phyloP scores from a whole-genome alignment of 1,140 invertebrate genomes.

The Lepidurus apus region DNA sequence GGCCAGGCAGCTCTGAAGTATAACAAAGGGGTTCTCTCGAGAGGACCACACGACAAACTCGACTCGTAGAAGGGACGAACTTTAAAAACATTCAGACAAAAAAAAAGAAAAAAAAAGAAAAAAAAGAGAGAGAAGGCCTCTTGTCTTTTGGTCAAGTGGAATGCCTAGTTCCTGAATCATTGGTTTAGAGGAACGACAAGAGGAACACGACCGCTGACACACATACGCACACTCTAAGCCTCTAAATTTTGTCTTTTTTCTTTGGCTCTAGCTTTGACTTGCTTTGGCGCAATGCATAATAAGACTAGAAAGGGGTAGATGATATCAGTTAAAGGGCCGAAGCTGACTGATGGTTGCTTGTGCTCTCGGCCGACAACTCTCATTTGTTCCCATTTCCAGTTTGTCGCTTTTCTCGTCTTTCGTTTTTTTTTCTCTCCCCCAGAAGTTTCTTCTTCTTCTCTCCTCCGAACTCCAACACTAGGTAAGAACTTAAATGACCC shows the following conservation, averaged over 20 bases:
- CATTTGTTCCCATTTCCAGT: neutral
- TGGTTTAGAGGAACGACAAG: constrained; percentile 9
- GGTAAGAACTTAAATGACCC: too few species aligned
- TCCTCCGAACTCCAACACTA: too few species aligned
- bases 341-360: neutral
- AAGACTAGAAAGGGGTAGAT: neutral
- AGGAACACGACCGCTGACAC: constrained; percentile 20
- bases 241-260: neutral
- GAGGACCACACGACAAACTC: neutral
- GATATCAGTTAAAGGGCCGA: constrained; percentile 7
- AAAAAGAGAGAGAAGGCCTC: neutral
- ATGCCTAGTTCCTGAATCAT: constrained; percentile 15
- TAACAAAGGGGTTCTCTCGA: neutral
- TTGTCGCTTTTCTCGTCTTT: neutral
- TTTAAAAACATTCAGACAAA: neutral
- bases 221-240: constrained; percentile 1
- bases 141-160: neutral
- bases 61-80: neutral
- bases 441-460: neutral
- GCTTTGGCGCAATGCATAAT: neutral
- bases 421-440: neutral
- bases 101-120: too few species aligned
- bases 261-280: neutral
- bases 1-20: neutral
- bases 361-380: neutral